Conservation (phyloP, 92 coral and sea anemone genomes). For the Metridium senile region DNA sequence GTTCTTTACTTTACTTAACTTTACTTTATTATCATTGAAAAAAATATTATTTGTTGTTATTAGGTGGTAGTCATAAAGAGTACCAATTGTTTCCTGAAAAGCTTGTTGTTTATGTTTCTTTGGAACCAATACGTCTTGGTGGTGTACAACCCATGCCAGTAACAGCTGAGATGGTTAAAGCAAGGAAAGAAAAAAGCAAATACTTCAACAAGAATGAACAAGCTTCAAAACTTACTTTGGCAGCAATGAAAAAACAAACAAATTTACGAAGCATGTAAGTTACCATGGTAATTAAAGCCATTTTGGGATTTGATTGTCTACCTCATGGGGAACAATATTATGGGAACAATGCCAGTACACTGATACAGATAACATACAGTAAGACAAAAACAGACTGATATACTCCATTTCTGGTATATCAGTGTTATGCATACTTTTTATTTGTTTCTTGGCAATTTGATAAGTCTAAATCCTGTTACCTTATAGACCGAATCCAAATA, state of each 20-base stretch:
- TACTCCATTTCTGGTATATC: no score
- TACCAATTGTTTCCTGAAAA: conserved; percentile 73
- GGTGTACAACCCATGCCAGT: neutral
- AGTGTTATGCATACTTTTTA: no score
- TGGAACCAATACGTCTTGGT: conserved; percentile 23
- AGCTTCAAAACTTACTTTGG: conserved; percentile 43
- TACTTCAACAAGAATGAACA: conserved; percentile 61
- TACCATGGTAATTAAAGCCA: no score
- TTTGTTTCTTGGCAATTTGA: no score
- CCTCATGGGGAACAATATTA: no score
- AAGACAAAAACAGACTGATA: no score
- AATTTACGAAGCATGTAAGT: conserved; percentile 80
- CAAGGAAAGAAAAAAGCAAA: conserved; percentile 55
- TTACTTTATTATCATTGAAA: neutral
- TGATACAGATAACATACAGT: no score
- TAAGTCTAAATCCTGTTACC: no score
- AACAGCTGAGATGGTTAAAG: conserved; percentile 16
- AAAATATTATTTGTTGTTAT: neutral
- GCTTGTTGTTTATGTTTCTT: conserved; percentile 60
- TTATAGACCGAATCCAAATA: no score
- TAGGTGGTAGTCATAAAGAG: conserved; percentile 60
- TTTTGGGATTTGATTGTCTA: no score
- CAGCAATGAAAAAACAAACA: conserved; percentile 75
- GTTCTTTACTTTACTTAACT: no score
- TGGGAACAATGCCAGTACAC: no score